phyloP scores from a whole-genome alignment of 2,797 vertebrate genomes.

The Tangara arthus region DNA sequence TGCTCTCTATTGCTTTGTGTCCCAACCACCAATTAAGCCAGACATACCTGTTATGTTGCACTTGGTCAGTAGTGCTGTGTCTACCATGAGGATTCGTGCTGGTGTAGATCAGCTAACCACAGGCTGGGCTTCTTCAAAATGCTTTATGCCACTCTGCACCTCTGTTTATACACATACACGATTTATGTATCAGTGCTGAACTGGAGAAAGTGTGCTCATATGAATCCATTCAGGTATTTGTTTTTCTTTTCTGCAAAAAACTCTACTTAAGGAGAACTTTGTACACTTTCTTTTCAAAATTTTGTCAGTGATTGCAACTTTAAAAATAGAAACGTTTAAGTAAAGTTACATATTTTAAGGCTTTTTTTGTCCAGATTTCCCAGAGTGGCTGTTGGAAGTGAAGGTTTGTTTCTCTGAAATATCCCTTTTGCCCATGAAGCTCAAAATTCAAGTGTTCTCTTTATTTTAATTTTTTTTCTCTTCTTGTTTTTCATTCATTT shows the following conservation, averaged over 20 bases:
- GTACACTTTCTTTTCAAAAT: not conserved
- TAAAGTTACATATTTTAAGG: not conserved
- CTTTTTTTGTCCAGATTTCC: not conserved
- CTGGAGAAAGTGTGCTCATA: not conserved
- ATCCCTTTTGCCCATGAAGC: not conserved
- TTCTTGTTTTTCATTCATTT: not conserved
- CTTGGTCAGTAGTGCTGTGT: not conserved
- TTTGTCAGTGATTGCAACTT: not conserved
- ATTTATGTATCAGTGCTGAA: not conserved
- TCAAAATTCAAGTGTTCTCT: not conserved
- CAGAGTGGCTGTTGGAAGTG: not conserved
- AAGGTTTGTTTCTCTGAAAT: not conserved
- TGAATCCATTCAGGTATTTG: not conserved
- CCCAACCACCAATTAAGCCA: not conserved
- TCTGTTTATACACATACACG: not conserved
- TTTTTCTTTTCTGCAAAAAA: not conserved
- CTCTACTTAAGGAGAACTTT: not conserved
- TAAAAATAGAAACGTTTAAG: not conserved
- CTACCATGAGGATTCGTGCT: not conserved
- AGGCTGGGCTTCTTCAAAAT: not conserved
- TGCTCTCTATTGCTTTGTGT: not conserved
- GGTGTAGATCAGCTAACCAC: not conserved
- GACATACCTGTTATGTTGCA: fast-evolving
- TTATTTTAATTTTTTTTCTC: not conserved
- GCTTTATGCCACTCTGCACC: not conserved